phyloP scores from a whole-genome alignment of 2,888 invertebrate genomes.

The Ennomos quercinarius region DNA sequence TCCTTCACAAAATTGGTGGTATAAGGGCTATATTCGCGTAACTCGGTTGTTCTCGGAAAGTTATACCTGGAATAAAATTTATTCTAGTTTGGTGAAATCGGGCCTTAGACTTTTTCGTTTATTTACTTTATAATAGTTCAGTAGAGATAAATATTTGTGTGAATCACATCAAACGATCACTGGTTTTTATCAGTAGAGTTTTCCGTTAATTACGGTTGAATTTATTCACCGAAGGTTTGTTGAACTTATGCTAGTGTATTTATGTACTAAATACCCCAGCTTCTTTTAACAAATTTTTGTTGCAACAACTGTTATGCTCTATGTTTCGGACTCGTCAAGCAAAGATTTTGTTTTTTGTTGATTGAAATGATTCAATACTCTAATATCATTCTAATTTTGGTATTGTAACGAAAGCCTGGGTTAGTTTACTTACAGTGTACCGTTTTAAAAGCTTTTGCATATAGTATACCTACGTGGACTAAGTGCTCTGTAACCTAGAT shows the following conservation, averaged over 20 bases:
- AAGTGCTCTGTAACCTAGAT: constrained; percentile 55
- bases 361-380: no score
- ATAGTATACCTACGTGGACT: not conserved
- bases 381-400: no score
- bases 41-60: no score
- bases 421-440: no score
- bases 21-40: no score
- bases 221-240: constrained; percentile 31
- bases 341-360: no score
- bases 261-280: constrained; percentile 2
- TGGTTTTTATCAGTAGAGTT: constrained; percentile 28
- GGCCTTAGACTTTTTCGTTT: constrained; percentile 1
- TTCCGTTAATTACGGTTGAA: constrained; percentile 16
- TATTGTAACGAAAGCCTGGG: no score
- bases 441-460: constrained; percentile 26
- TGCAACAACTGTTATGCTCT: no score
- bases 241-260: constrained; percentile 25
- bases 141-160: constrained; percentile 28
- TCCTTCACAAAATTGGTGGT: no score
- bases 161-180: constrained; percentile 24
- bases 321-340: no score
- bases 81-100: no score
- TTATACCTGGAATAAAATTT: no score
- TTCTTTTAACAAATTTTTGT: not conserved
- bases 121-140: constrained; percentile 1